These are phyloP conservation scores for Petrocephalus sullivani DNA, from an alignment of 2,797 vertebrate genomes.

Conservation along the genomic window DNA sequence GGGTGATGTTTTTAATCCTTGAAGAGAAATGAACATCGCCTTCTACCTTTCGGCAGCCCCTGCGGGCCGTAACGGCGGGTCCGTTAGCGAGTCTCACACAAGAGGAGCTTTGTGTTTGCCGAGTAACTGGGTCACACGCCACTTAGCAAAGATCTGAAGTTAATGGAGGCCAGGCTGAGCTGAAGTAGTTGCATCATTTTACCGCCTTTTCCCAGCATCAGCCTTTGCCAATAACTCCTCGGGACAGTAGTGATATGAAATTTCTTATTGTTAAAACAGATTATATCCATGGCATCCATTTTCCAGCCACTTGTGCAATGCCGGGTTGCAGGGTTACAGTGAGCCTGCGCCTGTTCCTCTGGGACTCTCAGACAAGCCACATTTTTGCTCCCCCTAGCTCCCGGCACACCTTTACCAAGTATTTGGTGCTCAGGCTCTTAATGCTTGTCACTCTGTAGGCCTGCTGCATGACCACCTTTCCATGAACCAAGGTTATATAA, in stretches of 20 bases:
- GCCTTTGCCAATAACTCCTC: background rate
- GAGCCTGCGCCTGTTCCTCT: background rate
- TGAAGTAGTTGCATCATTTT: background rate
- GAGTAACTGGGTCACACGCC: background rate
- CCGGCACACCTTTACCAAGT: background rate
- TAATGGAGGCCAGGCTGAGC: background rate
- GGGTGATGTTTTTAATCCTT: background rate
- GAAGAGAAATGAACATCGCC: background rate
- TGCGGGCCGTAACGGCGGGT: background rate
- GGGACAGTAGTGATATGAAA: background rate
- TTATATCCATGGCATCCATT: background rate
- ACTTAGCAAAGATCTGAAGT: background rate
- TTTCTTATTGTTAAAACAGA: background rate
- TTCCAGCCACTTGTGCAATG: background rate
- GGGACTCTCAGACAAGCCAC: background rate
- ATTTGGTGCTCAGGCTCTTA: background rate
- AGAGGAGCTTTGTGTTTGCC: constrained; percentile 13
- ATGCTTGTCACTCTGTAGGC: background rate
- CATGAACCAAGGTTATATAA: background rate
- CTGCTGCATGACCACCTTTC: background rate
- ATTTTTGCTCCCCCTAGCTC: background rate
- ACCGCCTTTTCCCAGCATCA: background rate
- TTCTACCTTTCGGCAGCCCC: background rate
- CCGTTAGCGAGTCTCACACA: background rate
- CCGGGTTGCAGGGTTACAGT: background rate